Conservation (phyloP, 2,113 vertebrate species). For the Aptenodytes patagonicus region DNA sequence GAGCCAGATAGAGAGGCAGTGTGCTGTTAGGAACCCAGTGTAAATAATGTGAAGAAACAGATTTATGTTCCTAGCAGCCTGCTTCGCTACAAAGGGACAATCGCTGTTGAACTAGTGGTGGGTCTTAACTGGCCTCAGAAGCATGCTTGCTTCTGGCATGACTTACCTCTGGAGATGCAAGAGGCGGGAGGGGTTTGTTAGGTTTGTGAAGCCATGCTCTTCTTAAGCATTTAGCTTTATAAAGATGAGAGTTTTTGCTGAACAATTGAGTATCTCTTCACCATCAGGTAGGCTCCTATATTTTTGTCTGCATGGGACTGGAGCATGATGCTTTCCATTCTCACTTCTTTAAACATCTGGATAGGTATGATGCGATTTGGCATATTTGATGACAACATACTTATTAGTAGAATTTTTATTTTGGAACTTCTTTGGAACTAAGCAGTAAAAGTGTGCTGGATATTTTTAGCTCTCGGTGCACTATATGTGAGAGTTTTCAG, state of each 20-base stretch:
- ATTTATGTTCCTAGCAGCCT: background rate
- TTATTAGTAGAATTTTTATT: background rate
- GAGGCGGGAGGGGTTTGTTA: background rate
- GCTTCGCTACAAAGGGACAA: background rate
- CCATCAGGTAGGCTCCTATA: accelerated
- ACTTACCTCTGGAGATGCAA: background rate
- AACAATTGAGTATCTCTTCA: background rate
- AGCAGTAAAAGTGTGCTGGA: background rate
- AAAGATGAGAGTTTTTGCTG: background rate
- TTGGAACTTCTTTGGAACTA: background rate
- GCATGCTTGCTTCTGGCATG: background rate
- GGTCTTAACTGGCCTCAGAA: background rate
- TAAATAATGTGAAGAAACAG: background rate
- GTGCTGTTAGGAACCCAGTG: background rate
- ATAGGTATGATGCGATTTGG: background rate
- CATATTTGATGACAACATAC: background rate
- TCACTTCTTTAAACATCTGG: background rate
- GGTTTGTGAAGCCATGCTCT: background rate
- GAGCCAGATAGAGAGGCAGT: background rate
- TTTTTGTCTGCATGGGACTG: background rate
- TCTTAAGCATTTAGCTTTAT: background rate
- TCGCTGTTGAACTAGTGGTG: background rate
- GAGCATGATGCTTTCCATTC: background rate
- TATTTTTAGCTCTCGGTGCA: background rate
- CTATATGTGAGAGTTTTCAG: background rate